A percentile compares a stretch with the other conserved stretches of the same genome.
These are phyloP conservation scores for Gryllus bimaculatus DNA, from an alignment of 1,140 invertebrate species.

Conservation along the genomic window DNA sequence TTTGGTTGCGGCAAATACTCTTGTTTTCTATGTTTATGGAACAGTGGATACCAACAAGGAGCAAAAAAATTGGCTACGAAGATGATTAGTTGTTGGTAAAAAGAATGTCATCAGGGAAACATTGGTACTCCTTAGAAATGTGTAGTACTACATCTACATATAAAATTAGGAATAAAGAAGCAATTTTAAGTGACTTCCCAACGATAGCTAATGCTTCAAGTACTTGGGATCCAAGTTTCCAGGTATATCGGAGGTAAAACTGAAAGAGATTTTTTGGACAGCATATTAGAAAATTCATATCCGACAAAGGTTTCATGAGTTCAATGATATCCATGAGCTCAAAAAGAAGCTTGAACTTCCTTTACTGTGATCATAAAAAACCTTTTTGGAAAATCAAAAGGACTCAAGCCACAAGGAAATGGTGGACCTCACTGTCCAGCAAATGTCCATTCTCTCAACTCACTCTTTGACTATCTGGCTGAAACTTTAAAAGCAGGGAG, in stretches of 20 bases:
- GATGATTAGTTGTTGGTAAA: neutral
- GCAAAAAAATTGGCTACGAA: neutral
- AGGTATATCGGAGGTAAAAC: constrained; percentile 26
- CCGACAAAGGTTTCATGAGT: neutral
- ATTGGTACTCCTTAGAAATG: constrained; percentile 7
- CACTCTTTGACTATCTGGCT: constrained; percentile 28
- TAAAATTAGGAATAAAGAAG: constrained; percentile 31
- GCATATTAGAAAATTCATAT: neutral
- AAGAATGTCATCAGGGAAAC: constrained; percentile 8
- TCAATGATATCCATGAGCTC: neutral
- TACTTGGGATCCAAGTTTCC: constrained; percentile 28
- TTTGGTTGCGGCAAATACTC: neutral
- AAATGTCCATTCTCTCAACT: constrained; percentile 34
- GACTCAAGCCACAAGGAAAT: constrained; percentile 27
- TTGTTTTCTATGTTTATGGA: neutral
- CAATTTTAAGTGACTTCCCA: constrained; percentile 30
- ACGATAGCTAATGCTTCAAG: constrained; percentile 27
- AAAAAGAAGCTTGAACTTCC: neutral
- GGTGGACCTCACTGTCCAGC: constrained; percentile 27
- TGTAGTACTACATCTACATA: constrained; percentile 27
- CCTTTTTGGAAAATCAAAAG: constrained; percentile 28
- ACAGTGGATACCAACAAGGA: neutral
- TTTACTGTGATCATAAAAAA: constrained; percentile 1
- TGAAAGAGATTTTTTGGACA: constrained; percentile 20
- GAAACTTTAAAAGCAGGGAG: constrained; percentile 29